Conservation (phyloP, 1,140 invertebrate species). For the Ylistrum balloti region DNA sequence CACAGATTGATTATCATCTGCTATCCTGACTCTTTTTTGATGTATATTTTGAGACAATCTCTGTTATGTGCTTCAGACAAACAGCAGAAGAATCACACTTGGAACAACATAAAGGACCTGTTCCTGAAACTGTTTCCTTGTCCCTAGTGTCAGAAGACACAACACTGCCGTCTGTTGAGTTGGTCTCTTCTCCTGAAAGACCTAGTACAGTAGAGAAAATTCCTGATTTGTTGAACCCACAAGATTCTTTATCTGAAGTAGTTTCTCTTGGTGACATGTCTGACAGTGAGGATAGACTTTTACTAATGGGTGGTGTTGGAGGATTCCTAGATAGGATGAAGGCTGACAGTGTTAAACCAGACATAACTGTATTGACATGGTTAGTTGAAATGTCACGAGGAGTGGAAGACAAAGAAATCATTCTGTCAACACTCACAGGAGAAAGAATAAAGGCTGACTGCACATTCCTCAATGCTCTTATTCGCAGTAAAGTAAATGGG, state of each 20-base stretch:
- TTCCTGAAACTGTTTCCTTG: neutral
- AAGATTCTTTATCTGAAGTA: constrained; percentile 46
- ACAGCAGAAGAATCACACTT: neutral
- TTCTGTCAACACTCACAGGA: neutral
- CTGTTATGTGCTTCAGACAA: neutral
- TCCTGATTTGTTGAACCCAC: constrained; percentile 61
- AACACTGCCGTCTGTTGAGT: neutral
- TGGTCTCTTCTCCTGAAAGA: neutral
- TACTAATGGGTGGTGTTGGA: constrained; percentile 90
- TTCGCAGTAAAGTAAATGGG: neutral
- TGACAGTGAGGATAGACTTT: constrained; percentile 82
- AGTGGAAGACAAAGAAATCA: constrained; percentile 7
- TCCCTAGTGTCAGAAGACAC: neutral
- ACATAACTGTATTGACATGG: constrained; percentile 84
- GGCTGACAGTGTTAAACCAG: constrained; percentile 86
- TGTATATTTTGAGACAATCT: no score
- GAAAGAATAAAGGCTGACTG: neutral
- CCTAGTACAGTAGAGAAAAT: constrained; percentile 36
- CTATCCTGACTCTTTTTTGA: no score
- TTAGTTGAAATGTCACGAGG: neutral
- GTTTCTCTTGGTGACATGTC: constrained; percentile 56
- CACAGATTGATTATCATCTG: no score
- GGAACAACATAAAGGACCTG: neutral
- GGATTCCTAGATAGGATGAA: constrained; percentile 90
- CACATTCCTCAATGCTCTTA: constrained; percentile 14